Evolutionary conservation across 2,797 vertebrate species (phyloP), one percentile per base, ranked within the genome.

Genomic region (Tokudaia muenninki): DNA sequence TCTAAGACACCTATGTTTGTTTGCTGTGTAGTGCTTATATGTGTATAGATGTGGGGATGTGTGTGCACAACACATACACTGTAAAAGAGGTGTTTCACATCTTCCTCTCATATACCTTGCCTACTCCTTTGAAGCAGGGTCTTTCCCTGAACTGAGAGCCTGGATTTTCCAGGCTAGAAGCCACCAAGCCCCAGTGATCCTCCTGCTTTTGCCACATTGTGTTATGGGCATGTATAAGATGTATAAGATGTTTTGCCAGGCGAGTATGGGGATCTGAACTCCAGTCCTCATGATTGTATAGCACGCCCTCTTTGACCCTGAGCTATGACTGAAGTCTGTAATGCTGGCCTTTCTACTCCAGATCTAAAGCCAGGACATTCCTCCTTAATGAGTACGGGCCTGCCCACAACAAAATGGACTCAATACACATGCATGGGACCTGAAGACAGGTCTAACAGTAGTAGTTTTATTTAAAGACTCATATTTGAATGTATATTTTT

Each of bases 391-490:
- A 75, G 41, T 50, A 82, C 3, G 80, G 10, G 77, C n/a, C 19
- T 12, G 75, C 50, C 55, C 37, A 89, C 37, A 84, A 94, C 41
- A 90, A 90, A 96, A 50, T 26, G 19, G 41, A 75, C 24, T 82
- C 55, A 95, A 21, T 83, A 92, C 82, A 55, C 3, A 59, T 52
- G n/a, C 41, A 55, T 37, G 31, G 74, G 80, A 82, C 72, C 44
- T 81, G 31, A 94, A 92, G 57, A 91, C 3, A 31, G 72, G 22
- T 63, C 52, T 92, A 82, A 94, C 34, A 52, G 61, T 67, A 95
- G 94, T 44, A 59, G 10, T 95, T 92, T 96, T 96, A 77, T 91
- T 96, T 93, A 81, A 95, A 91, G 55, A 89, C 37, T 78, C 31
- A 55, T 81, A 34, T 74, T 96, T 83, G 57, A 93, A 94, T 92